phyloP scores from a whole-genome alignment of 1,140 invertebrate species.

The Linepithema humile region DNA sequence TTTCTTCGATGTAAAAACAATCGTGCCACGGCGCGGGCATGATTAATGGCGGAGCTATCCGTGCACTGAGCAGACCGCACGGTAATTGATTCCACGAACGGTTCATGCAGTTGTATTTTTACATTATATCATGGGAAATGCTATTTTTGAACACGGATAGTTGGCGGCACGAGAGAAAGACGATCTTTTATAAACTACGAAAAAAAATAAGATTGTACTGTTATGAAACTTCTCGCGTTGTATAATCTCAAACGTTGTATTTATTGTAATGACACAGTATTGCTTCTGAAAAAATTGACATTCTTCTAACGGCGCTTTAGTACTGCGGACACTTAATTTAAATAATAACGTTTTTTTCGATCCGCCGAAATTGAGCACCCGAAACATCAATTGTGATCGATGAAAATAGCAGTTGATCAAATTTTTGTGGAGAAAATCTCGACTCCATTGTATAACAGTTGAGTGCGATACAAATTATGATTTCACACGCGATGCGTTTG shows the following conservation, averaged over 20 bases:
- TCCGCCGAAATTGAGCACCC: no score
- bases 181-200: not conserved
- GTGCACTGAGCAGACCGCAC: slow-evolving; percentile 17
- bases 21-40: slow-evolving; percentile 31
- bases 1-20: slow-evolving; percentile 53
- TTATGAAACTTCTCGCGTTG: not conserved
- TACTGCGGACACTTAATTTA: no score
- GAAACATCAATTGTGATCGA: no score
- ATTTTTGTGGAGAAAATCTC: no score
- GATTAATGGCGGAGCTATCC: slow-evolving; percentile 48
- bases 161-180: not conserved
- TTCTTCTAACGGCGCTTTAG: no score
- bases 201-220: slow-evolving; percentile 24
- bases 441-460: no score
- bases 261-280: not conserved
- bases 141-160: not conserved
- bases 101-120: slow-evolving; percentile 21
- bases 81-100: slow-evolving; percentile 54
- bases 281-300: no score
- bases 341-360: no score
- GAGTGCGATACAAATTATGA: no score
- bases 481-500: no score
- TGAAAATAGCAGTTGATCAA: no score
- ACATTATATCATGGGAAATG: slow-evolving; percentile 29
- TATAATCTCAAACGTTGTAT: not conserved